phyloP scores from a whole-genome alignment of 2,113 vertebrate genomes.

The Tetrax tetrax region DNA sequence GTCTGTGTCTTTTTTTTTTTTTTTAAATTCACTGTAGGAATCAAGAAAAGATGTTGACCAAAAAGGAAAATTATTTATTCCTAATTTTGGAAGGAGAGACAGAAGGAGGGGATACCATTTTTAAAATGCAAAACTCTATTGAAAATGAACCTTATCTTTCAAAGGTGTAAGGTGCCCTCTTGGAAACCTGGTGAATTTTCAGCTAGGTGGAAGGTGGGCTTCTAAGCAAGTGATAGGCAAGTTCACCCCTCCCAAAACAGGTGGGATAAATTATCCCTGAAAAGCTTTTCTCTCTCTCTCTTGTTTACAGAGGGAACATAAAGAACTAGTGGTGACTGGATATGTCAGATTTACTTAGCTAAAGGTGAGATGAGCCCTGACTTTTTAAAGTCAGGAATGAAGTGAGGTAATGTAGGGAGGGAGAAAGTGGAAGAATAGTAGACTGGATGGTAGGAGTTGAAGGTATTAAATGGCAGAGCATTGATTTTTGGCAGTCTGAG shows the following conservation, averaged over 20 bases:
- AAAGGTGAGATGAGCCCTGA: not conserved
- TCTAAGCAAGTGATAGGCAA: not conserved
- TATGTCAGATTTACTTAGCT: not conserved
- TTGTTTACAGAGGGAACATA: not conserved
- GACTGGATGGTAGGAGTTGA: not conserved
- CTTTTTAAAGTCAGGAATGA: not conserved
- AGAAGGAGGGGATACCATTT: not conserved
- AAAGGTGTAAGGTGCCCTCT: not conserved
- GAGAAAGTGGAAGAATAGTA: not conserved
- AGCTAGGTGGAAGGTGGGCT: not conserved
- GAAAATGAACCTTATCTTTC: not conserved
- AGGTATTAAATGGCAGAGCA: not conserved
- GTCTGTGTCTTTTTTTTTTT: not conserved
- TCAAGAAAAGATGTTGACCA: not conserved
- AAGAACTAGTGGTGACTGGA: not conserved
- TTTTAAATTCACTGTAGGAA: not conserved
- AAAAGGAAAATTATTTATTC: not conserved
- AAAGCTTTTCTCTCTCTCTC: not conserved
- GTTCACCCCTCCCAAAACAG: not conserved
- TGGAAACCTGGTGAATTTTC: not conserved
- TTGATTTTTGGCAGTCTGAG: not conserved
- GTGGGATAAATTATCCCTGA: not conserved
- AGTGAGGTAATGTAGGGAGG: not conserved
- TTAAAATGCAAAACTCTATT: not conserved
- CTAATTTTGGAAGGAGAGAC: not conserved